These are phyloP conservation scores for Emydoidea blandingii DNA, from an alignment of 2,797 vertebrate genomes.

Conservation along the genomic window DNA sequence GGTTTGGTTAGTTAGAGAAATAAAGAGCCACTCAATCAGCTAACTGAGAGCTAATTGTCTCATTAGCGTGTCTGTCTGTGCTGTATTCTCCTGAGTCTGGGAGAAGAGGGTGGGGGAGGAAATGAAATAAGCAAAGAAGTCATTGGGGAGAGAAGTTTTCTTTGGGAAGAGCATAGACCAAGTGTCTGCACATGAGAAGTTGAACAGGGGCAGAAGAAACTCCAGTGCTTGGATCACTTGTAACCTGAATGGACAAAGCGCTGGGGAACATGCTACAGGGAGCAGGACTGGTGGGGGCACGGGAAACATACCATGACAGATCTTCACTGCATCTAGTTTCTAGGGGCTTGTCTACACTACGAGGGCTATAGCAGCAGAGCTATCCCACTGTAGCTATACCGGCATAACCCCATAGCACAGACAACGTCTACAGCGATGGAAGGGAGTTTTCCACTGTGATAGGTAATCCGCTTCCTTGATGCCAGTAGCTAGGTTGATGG, in stretches of 20 bases:
- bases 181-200: background rate
- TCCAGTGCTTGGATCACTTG: background rate
- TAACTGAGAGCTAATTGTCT: slow-evolving; percentile 72
- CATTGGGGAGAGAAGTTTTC: slow-evolving; percentile 31
- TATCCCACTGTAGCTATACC: background rate
- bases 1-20: slow-evolving; percentile 65
- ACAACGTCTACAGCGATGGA: background rate
- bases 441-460: background rate
- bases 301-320: background rate
- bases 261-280: background rate
- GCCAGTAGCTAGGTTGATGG: background rate
- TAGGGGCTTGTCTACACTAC: background rate
- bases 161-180: background rate
- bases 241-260: background rate
- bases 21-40: slow-evolving; percentile 71
- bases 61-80: slow-evolving; percentile 73
- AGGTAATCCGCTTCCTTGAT: background rate
- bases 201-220: background rate
- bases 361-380: background rate
- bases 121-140: slow-evolving; percentile 58
- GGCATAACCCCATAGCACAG: background rate
- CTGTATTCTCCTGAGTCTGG: slow-evolving; percentile 51
- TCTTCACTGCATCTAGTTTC: background rate
- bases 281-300: background rate
- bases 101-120: slow-evolving; percentile 26